These are phyloP conservation scores for Zaprionus ornatus DNA, from an alignment of 1,140 invertebrate genomes.

Conservation along the genomic window DNA sequence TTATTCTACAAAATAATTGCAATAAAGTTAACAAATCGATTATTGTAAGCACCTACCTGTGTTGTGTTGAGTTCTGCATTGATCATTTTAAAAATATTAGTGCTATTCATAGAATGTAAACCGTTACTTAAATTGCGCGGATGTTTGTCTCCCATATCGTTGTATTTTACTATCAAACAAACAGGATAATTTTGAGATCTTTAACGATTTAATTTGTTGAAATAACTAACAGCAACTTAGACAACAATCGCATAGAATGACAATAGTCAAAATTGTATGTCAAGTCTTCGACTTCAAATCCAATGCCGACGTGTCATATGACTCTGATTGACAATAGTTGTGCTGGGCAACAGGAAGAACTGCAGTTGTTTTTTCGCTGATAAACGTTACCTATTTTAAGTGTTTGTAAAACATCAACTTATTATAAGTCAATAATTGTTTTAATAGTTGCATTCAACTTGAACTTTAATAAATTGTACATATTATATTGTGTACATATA, in stretches of 20 bases:
- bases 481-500: conserved; percentile 24
- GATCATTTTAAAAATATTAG: conserved; percentile 20
- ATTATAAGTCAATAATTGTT: not conserved
- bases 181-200: not conserved
- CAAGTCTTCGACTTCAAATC: not conserved
- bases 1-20: conserved; percentile 18
- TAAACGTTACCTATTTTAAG: not conserved
- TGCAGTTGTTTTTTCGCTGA: too few species aligned
- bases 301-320: not conserved
- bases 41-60: conserved; percentile 4
- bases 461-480: conserved; percentile 33
- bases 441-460: conserved; percentile 19
- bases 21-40: not conserved
- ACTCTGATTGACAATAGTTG: too few species aligned
- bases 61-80: conserved; percentile 30
- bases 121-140: not conserved
- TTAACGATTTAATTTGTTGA: not conserved
- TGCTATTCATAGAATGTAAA: not conserved
- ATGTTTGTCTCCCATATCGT: conserved; percentile 17
- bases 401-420: not conserved
- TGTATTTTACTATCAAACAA: not conserved
- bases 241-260: not conserved
- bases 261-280: not conserved
- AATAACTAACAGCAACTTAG: not conserved
- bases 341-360: too few species aligned